Conservation (phyloP, 2,113 vertebrate genomes). For the Sterrhoptilus dennistouni region DNA sequence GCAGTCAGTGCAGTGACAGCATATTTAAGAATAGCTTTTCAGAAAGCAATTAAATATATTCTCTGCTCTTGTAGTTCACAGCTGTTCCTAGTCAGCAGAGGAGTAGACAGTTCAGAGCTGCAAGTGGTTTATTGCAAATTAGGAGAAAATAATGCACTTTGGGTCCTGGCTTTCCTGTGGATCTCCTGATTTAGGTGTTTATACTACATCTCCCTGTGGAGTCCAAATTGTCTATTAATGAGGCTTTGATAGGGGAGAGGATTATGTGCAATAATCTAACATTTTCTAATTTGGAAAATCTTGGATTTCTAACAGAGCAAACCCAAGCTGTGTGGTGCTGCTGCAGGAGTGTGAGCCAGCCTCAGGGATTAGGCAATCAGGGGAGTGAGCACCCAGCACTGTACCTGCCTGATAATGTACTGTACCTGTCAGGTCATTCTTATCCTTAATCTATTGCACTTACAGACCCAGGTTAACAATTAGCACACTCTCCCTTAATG, state of each 20-base stretch:
- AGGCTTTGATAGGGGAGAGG: background rate
- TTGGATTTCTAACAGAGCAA: background rate
- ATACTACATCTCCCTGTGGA: background rate
- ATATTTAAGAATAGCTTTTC: background rate
- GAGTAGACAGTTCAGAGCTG: background rate
- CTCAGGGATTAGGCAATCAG: background rate
- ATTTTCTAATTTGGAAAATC: too few species aligned
- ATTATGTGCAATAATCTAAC: background rate
- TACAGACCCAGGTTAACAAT: background rate
- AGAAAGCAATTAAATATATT: background rate
- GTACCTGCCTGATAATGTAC: background rate
- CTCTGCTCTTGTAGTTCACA: background rate
- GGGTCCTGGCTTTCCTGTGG: background rate
- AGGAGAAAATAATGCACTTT: background rate
- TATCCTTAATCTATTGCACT: background rate
- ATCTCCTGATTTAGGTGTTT: background rate
- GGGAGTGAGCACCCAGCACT: accelerated
- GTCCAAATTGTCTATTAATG: background rate
- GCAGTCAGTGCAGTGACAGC: background rate
- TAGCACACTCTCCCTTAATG: background rate
- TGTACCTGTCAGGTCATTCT: background rate
- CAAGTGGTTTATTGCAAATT: background rate
- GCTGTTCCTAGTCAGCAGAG: background rate
- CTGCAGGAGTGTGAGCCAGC: background rate
- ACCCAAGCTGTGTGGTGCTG: background rate